Evolutionary conservation across 2,888 invertebrate genomes (phyloP).

Genomic region (Euplagia quadripunctaria): DNA sequence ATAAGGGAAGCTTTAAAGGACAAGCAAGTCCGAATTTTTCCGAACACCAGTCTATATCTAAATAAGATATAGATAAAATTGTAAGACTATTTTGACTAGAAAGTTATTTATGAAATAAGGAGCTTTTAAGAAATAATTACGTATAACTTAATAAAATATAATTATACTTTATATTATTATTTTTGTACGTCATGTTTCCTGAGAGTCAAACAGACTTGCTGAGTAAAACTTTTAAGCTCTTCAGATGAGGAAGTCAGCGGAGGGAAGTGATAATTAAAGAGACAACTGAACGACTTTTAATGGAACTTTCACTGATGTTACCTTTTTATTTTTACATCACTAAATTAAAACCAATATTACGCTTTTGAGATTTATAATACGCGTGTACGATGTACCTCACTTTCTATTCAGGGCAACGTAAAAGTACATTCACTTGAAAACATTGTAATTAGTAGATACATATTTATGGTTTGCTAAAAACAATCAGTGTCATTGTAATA

Average conservation of each 20-base stretch:
- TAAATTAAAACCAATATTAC: conserved; percentile 17
- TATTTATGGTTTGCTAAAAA: not conserved
- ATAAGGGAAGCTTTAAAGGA: not conserved
- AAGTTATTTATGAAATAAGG: not conserved
- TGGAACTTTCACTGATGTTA: conserved; percentile 34
- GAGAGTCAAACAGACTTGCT: not conserved
- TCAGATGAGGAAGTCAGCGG: conserved; percentile 27
- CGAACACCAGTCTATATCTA: not conserved
- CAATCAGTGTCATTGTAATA: not conserved
- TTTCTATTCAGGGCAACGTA: conserved; percentile 12
- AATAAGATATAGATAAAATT: not conserved
- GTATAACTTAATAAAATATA: not conserved
- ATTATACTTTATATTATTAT: not conserved
- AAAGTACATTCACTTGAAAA: conserved; percentile 7
- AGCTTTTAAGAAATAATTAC: not conserved
- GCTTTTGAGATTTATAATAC: conserved; percentile 13
- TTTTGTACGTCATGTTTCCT: not conserved
- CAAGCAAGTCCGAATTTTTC: not conserved
- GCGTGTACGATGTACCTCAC: not conserved
- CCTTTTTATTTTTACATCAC: conserved; percentile 20
- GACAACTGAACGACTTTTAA: conserved; percentile 40
- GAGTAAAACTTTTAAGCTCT: conserved; percentile 1
- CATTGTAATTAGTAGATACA: not conserved
- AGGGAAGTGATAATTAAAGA: conserved; percentile 28
- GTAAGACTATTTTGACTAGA: not conserved